Conservation (phyloP, 2,113 vertebrate genomes). For the Sterna hirundo region DNA sequence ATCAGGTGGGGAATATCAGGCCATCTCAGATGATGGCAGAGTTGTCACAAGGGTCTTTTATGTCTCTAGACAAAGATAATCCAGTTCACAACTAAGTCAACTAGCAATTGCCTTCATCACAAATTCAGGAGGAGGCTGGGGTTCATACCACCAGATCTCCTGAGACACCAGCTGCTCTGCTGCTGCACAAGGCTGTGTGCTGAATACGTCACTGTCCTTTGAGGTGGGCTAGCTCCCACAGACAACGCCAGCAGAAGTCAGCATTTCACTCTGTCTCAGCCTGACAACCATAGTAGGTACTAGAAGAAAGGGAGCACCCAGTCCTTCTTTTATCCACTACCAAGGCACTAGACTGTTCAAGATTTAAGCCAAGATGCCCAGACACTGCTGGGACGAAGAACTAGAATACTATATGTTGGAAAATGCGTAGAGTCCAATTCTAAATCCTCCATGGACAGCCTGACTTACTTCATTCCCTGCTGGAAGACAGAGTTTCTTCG, state of each 20-base stretch:
- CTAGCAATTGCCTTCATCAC: not conserved
- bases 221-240: not conserved
- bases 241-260: not conserved
- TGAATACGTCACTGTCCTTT: not conserved
- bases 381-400: not conserved
- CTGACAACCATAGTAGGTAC: not conserved
- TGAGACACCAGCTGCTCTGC: not conserved
- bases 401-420: not conserved
- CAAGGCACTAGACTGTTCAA: not conserved
- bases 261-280: not conserved
- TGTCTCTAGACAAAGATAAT: not conserved
- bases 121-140: not conserved
- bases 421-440: not conserved
- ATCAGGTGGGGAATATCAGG: not conserved
- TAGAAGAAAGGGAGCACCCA: not conserved
- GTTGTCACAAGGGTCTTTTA: not conserved
- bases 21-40: not conserved
- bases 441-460: not conserved
- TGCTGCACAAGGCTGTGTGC: not conserved
- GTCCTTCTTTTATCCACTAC: not conserved
- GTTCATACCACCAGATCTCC: not conserved
- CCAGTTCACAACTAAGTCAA: not conserved
- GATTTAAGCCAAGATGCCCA: not conserved
- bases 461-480: conserved; percentile 88
- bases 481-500: conserved; percentile 89